Evolutionary conservation across 92 coral and sea anemone species (phyloP), one percentile per base, ranked within the genome.

Genomic region (Porites lobata): DNA sequence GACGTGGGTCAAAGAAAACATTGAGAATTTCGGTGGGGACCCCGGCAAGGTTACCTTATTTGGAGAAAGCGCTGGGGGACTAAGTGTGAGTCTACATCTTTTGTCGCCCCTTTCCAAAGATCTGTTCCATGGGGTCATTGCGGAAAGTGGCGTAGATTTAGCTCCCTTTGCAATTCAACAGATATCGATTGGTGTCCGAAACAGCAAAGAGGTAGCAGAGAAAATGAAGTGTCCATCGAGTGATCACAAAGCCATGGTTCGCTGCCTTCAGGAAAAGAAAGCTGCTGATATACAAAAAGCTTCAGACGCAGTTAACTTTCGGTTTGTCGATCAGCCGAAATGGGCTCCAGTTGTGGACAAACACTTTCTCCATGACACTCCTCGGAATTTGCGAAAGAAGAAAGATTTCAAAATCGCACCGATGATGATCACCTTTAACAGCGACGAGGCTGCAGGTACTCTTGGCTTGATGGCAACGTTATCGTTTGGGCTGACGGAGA

Each of bases 271-370:
- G 12, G 57, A 38, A n/a, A 52, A 62, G 17, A 63, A 84, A 70
- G 80, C 88, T 58, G 11, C 13, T 14, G 52, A 84, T 22, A 58
- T 84, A 18, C 88, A 79, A 14, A 57, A 57, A 57, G 62, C 62
- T 15, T 57, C 62, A 57, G 62, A 57, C 11, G 15, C 62, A 57
- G 71, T 84, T 53, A 72, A 84, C 66, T 79, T 62, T 9, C 76
- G 50, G 9, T 73, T 73, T 38, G 13, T 72, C 22, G 62, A 57
- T 57, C 15, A 57, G 11, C 62, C 15, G 62, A 10, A 57, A 57
- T 84, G 88, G 88, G 67, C 80, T 38, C 88, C 88, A 9, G 88
- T 84, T 15, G 66, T 84, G 17, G 88, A 84, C 59, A 84, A 73
- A 18, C 75, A 17, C 63, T 84, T 84, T 63, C 88, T 84, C 69